Evolutionary conservation across 2,113 vertebrate species (phyloP).

Genomic region (Tetrax tetrax): DNA sequence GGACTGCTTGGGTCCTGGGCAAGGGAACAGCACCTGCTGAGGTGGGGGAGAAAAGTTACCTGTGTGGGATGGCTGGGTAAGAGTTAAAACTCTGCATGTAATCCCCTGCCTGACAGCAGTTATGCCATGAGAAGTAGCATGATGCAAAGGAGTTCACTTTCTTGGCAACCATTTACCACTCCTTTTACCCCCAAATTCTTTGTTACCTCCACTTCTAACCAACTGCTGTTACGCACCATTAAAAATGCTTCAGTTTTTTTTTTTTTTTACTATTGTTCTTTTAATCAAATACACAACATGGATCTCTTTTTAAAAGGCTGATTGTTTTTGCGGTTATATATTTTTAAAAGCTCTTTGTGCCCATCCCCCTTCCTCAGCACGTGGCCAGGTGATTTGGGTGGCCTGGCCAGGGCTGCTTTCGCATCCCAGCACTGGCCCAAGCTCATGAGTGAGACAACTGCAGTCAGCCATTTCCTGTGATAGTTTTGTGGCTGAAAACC

Average conservation of each 20-base stretch:
- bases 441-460: neutral
- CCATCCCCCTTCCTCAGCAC: neutral
- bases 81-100: neutral
- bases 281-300: neutral
- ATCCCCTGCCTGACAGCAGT: neutral
- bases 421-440: neutral
- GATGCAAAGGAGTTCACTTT: neutral
- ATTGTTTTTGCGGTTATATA: neutral
- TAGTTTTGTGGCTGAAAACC: neutral
- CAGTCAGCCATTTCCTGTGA: neutral
- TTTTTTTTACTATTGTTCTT: neutral
- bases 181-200: neutral
- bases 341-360: neutral
- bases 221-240: neutral
- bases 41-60: fast-evolving
- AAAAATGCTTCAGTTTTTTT: neutral
- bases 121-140: neutral
- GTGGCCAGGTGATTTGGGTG: neutral
- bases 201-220: neutral
- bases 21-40: neutral
- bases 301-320: neutral
- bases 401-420: neutral
- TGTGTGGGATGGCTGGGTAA: neutral
- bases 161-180: neutral
- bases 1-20: neutral